Conservation (phyloP, 2,888 invertebrate species). For the Hymenopus coronatus region DNA sequence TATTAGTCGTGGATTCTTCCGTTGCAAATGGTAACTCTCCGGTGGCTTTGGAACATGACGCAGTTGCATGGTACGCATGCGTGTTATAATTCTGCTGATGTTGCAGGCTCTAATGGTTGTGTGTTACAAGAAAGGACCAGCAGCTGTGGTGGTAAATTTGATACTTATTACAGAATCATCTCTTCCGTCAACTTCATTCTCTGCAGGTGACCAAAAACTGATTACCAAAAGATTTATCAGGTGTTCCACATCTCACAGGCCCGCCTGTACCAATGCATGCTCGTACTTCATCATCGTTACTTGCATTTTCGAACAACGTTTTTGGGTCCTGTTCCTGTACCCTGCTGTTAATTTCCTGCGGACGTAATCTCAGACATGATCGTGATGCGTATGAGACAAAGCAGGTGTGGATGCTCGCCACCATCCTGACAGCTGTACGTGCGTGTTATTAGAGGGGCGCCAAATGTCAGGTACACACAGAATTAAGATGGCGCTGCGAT, state of each 20-base stretch:
- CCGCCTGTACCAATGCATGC: neutral
- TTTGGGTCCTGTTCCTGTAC: neutral
- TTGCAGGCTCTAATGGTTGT: too few relatives aligned
- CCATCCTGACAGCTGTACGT: neutral
- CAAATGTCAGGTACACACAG: neutral
- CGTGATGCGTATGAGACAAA: neutral
- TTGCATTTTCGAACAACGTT: neutral
- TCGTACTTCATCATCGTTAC: neutral
- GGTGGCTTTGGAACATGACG: too few relatives aligned
- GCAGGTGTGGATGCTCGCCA: neutral
- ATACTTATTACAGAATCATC: neutral
- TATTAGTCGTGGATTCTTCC: too few relatives aligned
- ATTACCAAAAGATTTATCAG: neutral
- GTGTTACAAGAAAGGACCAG: too few relatives aligned
- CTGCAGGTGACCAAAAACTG: neutral
- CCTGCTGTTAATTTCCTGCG: neutral
- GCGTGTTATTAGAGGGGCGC: neutral
- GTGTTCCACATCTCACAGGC: neutral
- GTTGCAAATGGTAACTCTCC: too few relatives aligned
- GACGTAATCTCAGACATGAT: neutral
- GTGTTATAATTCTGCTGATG: too few relatives aligned
- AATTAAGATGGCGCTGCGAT: neutral
- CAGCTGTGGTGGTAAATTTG: neutral
- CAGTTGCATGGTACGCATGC: too few relatives aligned
- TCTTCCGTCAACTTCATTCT: neutral